A percentile compares a stretch with the other conserved stretches of the same genome.
Evolutionary conservation across 2,797 vertebrate genomes (phyloP).

Genomic region (Danio choprae): DNA sequence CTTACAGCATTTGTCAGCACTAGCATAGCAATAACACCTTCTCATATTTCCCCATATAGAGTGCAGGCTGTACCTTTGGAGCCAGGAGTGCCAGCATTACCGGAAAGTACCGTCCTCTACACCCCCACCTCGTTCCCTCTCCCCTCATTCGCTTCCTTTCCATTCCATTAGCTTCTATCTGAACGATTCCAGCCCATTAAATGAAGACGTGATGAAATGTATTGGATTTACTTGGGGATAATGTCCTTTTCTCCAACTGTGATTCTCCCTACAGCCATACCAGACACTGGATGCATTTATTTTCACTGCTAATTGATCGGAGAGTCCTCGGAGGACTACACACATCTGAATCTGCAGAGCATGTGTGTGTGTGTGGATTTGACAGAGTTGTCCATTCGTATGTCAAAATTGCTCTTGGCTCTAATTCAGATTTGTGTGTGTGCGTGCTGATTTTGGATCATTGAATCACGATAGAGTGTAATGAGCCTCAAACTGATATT

Average conservation of each 20-base stretch:
- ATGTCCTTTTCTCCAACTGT: conserved; percentile 60
- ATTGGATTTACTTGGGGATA: conserved; percentile 75
- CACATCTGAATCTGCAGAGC: conserved; percentile 43
- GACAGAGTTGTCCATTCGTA: conserved; percentile 54
- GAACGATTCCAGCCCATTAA: conserved; percentile 79
- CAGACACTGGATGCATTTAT: conserved; percentile 63
- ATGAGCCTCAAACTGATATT: conserved; percentile 47
- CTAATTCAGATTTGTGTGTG: conserved; percentile 41
- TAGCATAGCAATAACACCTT: conserved; percentile 63
- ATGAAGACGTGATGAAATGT: conserved; percentile 73
- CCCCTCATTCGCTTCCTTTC: conserved; percentile 62
- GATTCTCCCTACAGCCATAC: conserved; percentile 53
- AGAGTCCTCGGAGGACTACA: conserved; percentile 53
- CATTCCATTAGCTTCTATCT: conserved; percentile 72
- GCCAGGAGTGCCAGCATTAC: conserved; percentile 63
- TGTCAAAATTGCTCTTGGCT: conserved; percentile 52
- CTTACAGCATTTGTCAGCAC: conserved; percentile 71
- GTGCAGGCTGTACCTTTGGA: conserved; percentile 49
- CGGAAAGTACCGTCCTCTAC: conserved; percentile 55
- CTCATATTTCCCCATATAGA: conserved; percentile 67
- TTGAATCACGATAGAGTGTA: conserved; percentile 45
- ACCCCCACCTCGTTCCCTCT: conserved; percentile 38
- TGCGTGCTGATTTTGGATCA: conserved; percentile 44
- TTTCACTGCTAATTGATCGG: conserved; percentile 72
- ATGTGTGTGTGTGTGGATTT: conserved; percentile 36